Percentiles rank a stretch among this genome's conserved stretches.
These are phyloP conservation scores for Pecten maximus DNA, from an alignment of 2,888 invertebrate species.

Conservation along the genomic window DNA sequence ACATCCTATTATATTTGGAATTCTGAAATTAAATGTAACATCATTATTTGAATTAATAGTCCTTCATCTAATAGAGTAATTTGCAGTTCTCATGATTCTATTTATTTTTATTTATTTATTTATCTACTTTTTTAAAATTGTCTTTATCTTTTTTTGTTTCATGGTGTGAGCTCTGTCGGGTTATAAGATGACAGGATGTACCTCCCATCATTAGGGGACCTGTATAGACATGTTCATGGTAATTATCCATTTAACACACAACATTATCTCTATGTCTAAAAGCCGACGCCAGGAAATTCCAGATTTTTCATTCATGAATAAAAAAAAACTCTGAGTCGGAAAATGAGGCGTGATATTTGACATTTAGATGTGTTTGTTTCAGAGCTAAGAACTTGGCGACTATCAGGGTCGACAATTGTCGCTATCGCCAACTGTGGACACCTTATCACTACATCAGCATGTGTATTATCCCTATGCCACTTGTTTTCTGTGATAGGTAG, in stretches of 20 bases:
- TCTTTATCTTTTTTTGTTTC: no score
- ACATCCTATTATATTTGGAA: no score
- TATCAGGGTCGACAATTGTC: constrained; percentile 22
- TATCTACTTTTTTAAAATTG: no score
- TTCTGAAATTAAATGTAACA: no score
- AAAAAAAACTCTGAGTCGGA: neutral
- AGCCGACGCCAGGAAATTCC: neutral
- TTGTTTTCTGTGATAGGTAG: neutral
- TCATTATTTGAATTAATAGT: no score
- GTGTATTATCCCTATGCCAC: neutral
- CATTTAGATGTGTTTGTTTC: constrained; percentile 16
- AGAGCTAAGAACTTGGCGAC: neutral
- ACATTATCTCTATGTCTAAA: neutral
- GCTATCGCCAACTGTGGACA: neutral
- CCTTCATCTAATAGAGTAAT: no score
- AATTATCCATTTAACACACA: neutral
- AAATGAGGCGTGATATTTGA: neutral
- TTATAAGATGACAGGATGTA: neutral
- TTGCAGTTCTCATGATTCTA: no score
- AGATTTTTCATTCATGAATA: neutral
- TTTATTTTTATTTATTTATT: no score
- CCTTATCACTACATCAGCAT: neutral
- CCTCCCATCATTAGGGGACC: neutral
- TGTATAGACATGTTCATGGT: neutral
- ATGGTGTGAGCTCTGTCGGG: no score